Conservation (phyloP, 1,140 invertebrate genomes). For the Ditylenchus dipsaci region DNA sequence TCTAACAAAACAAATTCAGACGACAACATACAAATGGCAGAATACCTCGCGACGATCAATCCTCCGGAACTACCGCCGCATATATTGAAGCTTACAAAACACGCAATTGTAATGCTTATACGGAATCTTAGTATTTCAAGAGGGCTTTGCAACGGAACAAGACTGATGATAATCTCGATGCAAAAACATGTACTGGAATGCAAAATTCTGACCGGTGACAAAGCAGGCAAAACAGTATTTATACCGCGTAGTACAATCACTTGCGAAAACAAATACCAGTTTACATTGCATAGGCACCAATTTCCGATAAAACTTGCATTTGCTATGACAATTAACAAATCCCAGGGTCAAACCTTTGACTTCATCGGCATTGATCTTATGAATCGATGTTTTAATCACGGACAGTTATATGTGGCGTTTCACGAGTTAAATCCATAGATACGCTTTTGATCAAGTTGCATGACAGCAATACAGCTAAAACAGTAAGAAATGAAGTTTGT, state of each 20-base stretch:
- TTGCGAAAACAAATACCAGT: slow-evolving; percentile 15
- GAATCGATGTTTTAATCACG: slow-evolving; percentile 59
- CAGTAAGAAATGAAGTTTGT: not conserved
- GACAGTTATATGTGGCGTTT: slow-evolving; percentile 60
- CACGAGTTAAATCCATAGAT: slow-evolving; percentile 3
- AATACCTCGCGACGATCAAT: slow-evolving; percentile 34
- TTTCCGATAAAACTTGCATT: slow-evolving; percentile 63
- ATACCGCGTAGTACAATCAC: slow-evolving; percentile 30
- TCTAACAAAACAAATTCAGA: too few species aligned
- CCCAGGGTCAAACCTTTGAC: slow-evolving; percentile 62
- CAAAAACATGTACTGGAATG: slow-evolving; percentile 24
- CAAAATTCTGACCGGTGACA: slow-evolving; percentile 25
- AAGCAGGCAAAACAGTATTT: slow-evolving; percentile 10
- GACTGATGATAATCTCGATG: slow-evolving; percentile 21
- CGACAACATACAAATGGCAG: too few species aligned
- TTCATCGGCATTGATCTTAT: slow-evolving; percentile 58
- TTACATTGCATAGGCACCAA: slow-evolving; percentile 57
- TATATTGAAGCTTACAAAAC: slow-evolving; percentile 17
- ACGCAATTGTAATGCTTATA: slow-evolving; percentile 27
- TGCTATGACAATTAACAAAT: slow-evolving; percentile 65
- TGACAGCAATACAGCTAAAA: not conserved
- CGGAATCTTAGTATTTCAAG: slow-evolving; percentile 32
- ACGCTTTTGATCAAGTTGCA: not conserved
- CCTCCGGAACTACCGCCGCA: slow-evolving; percentile 16
- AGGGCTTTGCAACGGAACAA: slow-evolving; percentile 34